Percentiles rank a stretch among this genome's conserved stretches.
These are phyloP conservation scores for Ectemnius lituratus DNA, from an alignment of 2,888 invertebrate species.

Conservation along the genomic window DNA sequence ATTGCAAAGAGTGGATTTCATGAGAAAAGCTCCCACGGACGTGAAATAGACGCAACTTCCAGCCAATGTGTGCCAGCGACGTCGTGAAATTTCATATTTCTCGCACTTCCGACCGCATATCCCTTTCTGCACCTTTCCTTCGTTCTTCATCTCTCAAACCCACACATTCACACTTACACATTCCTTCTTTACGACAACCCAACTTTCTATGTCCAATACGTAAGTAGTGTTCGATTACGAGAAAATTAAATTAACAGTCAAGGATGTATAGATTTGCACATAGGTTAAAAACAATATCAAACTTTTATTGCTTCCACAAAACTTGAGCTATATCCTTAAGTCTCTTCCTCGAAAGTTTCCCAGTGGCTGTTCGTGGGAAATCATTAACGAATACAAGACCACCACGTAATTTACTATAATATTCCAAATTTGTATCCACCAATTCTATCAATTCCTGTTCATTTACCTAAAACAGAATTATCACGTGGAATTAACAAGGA, in stretches of 20 bases:
- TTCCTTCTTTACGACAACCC: too few relatives aligned
- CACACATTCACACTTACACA: too few relatives aligned
- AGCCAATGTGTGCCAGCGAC: conserved; percentile 18
- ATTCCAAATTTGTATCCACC: conserved; percentile 55
- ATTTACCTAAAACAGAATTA: conserved; percentile 52
- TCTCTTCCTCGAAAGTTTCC: conserved; percentile 53
- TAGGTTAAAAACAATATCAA: background rate
- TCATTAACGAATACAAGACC: conserved; percentile 62
- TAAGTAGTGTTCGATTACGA: too few relatives aligned
- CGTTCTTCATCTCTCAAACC: background rate
- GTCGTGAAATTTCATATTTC: conserved; percentile 49
- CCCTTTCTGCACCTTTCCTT: conserved; percentile 18
- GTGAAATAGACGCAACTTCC: conserved; percentile 31
- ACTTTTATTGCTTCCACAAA: background rate
- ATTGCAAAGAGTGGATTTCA: conserved; percentile 34
- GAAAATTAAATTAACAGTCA: too few relatives aligned
- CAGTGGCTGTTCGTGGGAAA: conserved; percentile 61
- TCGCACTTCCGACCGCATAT: conserved; percentile 31
- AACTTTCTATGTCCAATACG: too few relatives aligned
- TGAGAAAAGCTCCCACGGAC: conserved; percentile 22
- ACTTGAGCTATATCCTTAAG: conserved; percentile 2
- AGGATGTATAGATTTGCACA: background rate
- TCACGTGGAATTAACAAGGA: background rate
- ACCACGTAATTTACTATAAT: conserved; percentile 60
- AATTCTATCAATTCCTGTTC: conserved; percentile 61